Base-by-base conservation (phyloP, 1,140 invertebrate genomes). In the Brachionus koreanus region DNA sequence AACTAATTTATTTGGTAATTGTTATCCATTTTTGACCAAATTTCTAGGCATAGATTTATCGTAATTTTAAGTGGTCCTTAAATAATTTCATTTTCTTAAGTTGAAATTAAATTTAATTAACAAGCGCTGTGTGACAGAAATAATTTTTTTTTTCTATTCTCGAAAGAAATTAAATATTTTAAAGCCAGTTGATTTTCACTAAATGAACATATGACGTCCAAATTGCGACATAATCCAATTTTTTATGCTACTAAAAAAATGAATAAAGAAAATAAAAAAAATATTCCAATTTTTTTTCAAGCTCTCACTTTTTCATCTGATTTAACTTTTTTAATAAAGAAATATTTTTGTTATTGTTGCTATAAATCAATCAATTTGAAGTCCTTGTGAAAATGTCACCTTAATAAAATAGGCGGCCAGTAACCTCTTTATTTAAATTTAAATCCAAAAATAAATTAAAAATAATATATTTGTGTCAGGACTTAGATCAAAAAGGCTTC, bases 41-140 rank as follows among this genome's bases (percentile, higher is more conserved):
- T 37, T 65, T 33, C 5, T 57, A 19, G 13, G 19, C 35, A 69
- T 0, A 39, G 39, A 9, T 39, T 39, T 42, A 69, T 9, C 0
- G n/a, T 39, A 37, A 23, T 69, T 69, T 69, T 39, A 69, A 69
- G 35, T 39, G 33, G n/a, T 16, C 65, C 65, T 69, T 69, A 39
- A 69, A 16, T 69, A 69, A 69, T 69, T 69, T 69, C 23, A 65
- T 33, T 65, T 65, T 65, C 5, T 37, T 65, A 6, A 33, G 33
- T 25, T 33, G n/a, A 37, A 65, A 65, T 33, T 65, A 25, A 65
- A 65, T 65, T 35, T n/a, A 16, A 65, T 69, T 16, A 39, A 69
- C 63, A 67, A 67, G 13, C 33, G 13, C 16, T 39, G 65, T 39
- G 33, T 13, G 9, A 65, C 19, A 65, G 29, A 35, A 37, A 23